These are phyloP conservation scores for Eupsilia transversa DNA, from an alignment of 2,888 invertebrate genomes.

Conservation along the genomic window DNA sequence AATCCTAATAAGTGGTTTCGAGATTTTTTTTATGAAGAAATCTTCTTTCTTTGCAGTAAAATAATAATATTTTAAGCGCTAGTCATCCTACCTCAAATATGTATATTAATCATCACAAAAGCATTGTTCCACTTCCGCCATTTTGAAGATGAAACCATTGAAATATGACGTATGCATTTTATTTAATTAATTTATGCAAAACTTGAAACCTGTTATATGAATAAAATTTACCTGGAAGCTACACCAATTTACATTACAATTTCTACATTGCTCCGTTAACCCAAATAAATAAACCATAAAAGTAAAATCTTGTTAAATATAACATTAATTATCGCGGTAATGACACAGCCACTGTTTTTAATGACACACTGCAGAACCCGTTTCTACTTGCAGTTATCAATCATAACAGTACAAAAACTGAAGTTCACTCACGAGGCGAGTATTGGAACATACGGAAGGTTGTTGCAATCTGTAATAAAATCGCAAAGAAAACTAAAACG, in stretches of 20 bases:
- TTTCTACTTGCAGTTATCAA: slow-evolving; percentile 67
- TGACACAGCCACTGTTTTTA: slow-evolving; percentile 52
- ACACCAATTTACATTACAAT: slow-evolving; percentile 17
- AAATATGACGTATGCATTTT: slow-evolving; percentile 14
- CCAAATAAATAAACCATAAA: slow-evolving; percentile 58
- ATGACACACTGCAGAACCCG: slow-evolving; percentile 55
- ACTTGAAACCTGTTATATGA: slow-evolving; percentile 27
- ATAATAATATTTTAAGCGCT: slow-evolving; percentile 13
- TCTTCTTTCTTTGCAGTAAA: not conserved
- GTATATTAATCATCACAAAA: slow-evolving; percentile 29
- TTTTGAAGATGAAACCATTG: slow-evolving; percentile 21
- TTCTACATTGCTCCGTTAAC: slow-evolving; percentile 29
- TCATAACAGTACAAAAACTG: slow-evolving; percentile 63
- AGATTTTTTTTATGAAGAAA: not conserved
- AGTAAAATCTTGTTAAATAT: slow-evolving; percentile 47
- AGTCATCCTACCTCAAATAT: slow-evolving; percentile 24
- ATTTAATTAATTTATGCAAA: slow-evolving; percentile 12
- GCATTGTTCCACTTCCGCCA: slow-evolving; percentile 31
- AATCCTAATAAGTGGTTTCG: slow-evolving; percentile 12
- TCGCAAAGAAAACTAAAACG: slow-evolving; percentile 51
- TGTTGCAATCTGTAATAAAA: slow-evolving; percentile 56
- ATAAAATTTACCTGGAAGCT: slow-evolving; percentile 16
- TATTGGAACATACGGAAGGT: slow-evolving; percentile 29
- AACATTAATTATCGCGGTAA: slow-evolving; percentile 56
- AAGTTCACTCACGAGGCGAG: slow-evolving; percentile 48